These are phyloP conservation scores for Discoglossus pictus DNA, from an alignment of 2,797 vertebrate genomes.

Conservation along the genomic window DNA sequence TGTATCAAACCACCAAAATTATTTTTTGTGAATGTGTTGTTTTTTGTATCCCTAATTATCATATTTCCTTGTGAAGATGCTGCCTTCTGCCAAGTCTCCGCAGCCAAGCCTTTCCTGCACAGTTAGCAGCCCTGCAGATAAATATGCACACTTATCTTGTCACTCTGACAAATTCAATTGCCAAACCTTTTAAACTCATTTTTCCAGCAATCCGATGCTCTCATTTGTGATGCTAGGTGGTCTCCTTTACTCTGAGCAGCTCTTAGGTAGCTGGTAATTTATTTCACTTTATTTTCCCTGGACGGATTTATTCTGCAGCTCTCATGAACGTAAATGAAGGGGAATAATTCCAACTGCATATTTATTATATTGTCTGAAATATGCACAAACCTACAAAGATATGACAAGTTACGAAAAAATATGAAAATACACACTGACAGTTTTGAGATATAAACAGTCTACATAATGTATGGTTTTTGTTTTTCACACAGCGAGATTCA, in stretches of 20 bases:
- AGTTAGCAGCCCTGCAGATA: constrained; percentile 52
- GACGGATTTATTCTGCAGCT: not conserved
- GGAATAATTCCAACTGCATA: not conserved
- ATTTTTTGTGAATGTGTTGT: too few relatives aligned
- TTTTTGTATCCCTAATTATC: too few relatives aligned
- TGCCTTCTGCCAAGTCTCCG: constrained; percentile 44
- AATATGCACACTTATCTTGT: constrained; percentile 61
- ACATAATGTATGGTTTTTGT: too few relatives aligned
- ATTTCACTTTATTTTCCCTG: not conserved
- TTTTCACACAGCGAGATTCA: too few relatives aligned
- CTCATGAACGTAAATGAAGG: not conserved
- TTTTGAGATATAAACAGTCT: too few relatives aligned
- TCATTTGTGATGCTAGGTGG: constrained; percentile 14
- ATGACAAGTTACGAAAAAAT: too few relatives aligned
- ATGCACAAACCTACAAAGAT: too few relatives aligned
- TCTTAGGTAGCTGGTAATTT: not conserved
- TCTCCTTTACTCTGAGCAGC: constrained; percentile 7
- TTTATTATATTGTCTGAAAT: too few relatives aligned
- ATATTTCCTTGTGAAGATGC: constrained; percentile 46
- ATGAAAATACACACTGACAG: too few relatives aligned
- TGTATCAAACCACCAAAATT: too few relatives aligned
- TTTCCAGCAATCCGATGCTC: constrained; percentile 14
- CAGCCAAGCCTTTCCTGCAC: constrained; percentile 49
- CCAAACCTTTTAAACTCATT: constrained; percentile 56
- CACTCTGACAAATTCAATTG: constrained; percentile 58